Conservation (phyloP, 2,888 invertebrate genomes). For the Bellardia bayeri region DNA sequence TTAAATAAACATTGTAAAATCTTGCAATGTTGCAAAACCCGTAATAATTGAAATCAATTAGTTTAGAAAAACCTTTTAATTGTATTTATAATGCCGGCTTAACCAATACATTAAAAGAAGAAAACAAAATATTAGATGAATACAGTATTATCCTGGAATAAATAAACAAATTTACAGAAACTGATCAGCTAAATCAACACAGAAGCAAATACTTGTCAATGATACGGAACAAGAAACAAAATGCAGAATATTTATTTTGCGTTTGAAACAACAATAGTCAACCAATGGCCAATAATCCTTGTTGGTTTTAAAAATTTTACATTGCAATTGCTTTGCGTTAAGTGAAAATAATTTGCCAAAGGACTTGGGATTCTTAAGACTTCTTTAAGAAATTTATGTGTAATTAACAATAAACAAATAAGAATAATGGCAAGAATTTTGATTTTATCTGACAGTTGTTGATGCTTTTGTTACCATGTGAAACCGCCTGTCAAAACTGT, state of each 20-base stretch:
- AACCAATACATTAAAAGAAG: neutral
- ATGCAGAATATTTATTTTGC: neutral
- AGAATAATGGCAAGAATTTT: constrained; percentile 53
- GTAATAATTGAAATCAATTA: constrained; percentile 80
- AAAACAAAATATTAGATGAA: constrained; percentile 29
- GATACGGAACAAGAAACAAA: neutral
- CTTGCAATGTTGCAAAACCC: constrained; percentile 36
- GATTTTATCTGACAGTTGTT: constrained; percentile 74
- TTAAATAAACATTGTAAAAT: constrained; percentile 31
- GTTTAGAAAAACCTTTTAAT: constrained; percentile 80
- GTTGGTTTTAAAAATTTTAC: constrained; percentile 54
- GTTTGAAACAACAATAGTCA: neutral
- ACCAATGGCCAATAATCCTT: constrained; percentile 68
- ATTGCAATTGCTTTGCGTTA: constrained; percentile 53
- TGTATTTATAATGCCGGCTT: constrained; percentile 75
- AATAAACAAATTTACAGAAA: constrained; percentile 67
- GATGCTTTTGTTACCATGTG: constrained; percentile 71
- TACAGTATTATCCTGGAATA: constrained; percentile 65
- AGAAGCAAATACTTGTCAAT: neutral
- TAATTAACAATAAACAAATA: constrained; percentile 12
- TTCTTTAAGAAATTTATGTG: constrained; percentile 33
- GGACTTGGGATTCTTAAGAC: constrained; percentile 25
- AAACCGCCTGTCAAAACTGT: constrained; percentile 74
- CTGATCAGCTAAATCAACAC: constrained; percentile 46
- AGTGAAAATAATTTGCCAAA: constrained; percentile 53